Evolutionary conservation across 2,797 vertebrate species (phyloP), one percentile per base, ranked within the genome.

Genomic region (Poecilia wingei): DNA sequence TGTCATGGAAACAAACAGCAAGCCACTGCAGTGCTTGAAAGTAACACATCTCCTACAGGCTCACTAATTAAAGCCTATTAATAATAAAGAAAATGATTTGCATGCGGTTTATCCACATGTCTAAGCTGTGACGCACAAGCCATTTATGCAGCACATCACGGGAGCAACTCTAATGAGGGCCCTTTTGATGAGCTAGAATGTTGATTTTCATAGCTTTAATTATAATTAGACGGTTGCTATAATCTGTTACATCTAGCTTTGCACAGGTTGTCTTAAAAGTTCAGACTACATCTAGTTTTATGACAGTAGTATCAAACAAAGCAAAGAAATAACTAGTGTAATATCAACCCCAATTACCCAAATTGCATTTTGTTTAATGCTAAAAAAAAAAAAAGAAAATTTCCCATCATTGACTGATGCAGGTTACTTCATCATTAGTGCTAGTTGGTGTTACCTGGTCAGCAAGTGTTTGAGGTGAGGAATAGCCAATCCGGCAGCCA

Each of bases 401-500:
- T 74, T 74, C 8, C n/a, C n/a, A 70, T 55, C 6, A 14, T 55
- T 77, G 36, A 28, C 16, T 55, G 49, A 25, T 45, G 3, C 13
- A 4, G 20, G 49, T 8, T 51, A 0, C 20, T 75, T 78, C 16
- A 28, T 22, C 66, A 64, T 33, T 6, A 46, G 46, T 74, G 18
- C 57, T 61, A 47, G 16, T 16, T 22, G 12, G 68, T 43, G 25
- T 72, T 87, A 99, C 98, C 97, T 99, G 97, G 93, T 99, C 98
- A 74, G 97, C 95, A 22, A 99, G 89, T 0, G 98, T 99, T 87
- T 97, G 97, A 74, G 98, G 98, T 0, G 98, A 99, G 13, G 98
- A 99, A 86, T 98, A 99, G 66, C 98, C 98, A 0, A 99, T 96
- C 79, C 96, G 90, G 76, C 97, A 98, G 33, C 98, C 98, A 0